These are phyloP conservation scores for Pachycephus smyrnensis DNA, from an alignment of 2,888 invertebrate species.

Conservation along the genomic window DNA sequence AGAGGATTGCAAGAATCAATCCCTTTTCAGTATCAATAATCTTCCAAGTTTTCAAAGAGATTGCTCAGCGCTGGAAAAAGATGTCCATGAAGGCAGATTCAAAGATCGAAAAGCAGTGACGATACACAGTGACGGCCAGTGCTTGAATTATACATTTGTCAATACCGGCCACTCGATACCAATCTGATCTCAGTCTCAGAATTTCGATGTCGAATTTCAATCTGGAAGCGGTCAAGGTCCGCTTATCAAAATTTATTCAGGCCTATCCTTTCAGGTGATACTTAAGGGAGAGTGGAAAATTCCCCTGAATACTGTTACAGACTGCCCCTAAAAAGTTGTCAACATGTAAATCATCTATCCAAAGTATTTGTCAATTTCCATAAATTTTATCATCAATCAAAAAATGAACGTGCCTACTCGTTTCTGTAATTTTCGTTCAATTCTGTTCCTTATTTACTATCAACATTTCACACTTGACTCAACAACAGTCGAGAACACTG, in stretches of 20 bases:
- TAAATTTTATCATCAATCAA: not conserved
- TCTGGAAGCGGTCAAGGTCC: conserved; percentile 46
- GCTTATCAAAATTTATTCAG: conserved; percentile 23
- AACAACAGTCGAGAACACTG: not conserved
- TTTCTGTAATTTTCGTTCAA: not conserved
- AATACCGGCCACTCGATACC: conserved; percentile 29
- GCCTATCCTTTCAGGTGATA: not conserved
- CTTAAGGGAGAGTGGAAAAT: not conserved
- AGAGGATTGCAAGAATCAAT: not conserved
- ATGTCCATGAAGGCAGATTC: not conserved
- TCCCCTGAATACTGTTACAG: not conserved
- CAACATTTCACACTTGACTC: not conserved
- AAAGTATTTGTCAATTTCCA: not conserved
- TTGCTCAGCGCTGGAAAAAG: not conserved
- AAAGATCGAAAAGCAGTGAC: not conserved
- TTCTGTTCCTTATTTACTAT: not conserved
- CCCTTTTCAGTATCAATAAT: no score
- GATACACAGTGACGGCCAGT: conserved; percentile 1
- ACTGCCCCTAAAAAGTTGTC: not conserved
- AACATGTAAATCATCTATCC: not conserved
- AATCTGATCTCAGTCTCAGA: conserved; percentile 45
- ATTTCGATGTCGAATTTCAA: conserved; percentile 54
- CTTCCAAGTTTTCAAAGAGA: no score
- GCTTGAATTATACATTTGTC: conserved; percentile 55
- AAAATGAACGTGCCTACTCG: no score